Conservation (phyloP, 2,797 vertebrate species). For the Poecilia picta region DNA sequence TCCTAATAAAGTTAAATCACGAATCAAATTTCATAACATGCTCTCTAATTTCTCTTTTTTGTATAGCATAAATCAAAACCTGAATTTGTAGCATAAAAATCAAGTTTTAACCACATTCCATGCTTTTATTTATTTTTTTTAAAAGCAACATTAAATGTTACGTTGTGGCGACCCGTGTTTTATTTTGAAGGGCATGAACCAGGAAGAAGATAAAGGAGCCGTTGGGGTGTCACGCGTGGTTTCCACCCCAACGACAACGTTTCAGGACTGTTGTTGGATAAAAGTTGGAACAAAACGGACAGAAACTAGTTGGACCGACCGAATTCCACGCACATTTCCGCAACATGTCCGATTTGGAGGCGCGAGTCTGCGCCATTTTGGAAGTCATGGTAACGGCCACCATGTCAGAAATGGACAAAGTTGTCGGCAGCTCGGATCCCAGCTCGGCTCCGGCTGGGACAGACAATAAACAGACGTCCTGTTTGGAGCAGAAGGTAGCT, state of each 20-base stretch:
- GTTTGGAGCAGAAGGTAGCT: slow-evolving; percentile 51
- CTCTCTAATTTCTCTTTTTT: not conserved
- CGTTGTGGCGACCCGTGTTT: slow-evolving; percentile 12
- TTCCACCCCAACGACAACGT: not conserved
- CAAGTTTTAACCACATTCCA: not conserved
- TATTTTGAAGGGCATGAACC: slow-evolving; percentile 52
- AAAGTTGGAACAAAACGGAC: not conserved
- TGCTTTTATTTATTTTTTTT: not conserved
- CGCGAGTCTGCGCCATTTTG: slow-evolving; percentile 65
- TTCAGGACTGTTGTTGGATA: not conserved
- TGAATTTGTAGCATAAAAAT: not conserved
- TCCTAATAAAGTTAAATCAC: slow-evolving; percentile 1
- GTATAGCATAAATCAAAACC: not conserved
- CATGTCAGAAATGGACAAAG: slow-evolving; percentile 68
- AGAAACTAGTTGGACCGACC: not conserved
- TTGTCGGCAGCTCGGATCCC: slow-evolving; percentile 39
- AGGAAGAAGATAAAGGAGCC: slow-evolving; percentile 33
- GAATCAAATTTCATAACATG: not conserved
- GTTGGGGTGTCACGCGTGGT: not conserved
- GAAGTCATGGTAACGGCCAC: slow-evolving; percentile 64
- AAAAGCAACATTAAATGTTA: not conserved
- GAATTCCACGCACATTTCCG: fast-evolving
- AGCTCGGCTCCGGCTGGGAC: not conserved
- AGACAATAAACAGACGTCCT: not conserved
- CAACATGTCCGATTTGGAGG: slow-evolving; percentile 68